phyloP scores from a whole-genome alignment of 2,113 vertebrate species.

The Dipodomys stephensi region DNA sequence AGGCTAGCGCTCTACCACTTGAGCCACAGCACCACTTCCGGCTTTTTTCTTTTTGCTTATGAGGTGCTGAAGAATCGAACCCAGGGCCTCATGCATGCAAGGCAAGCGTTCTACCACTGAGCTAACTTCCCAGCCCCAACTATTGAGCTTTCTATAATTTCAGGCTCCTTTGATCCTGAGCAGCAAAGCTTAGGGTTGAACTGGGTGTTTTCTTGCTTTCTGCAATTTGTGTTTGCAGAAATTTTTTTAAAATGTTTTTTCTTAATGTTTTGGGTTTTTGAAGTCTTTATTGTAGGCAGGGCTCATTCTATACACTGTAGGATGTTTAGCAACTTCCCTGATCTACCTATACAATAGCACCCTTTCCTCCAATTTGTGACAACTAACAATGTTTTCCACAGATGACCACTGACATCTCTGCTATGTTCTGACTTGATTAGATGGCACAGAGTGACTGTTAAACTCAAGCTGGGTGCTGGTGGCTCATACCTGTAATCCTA shows the following conservation, averaged over 20 bases:
- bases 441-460: background rate
- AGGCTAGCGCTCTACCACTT: too few species aligned
- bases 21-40: too few species aligned
- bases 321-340: background rate
- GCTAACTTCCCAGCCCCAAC: too few species aligned
- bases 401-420: constrained; percentile 19
- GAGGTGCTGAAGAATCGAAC: too few species aligned
- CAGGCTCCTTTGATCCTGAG: constrained; percentile 13
- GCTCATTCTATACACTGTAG: background rate
- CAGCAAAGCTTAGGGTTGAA: background rate
- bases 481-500: too few species aligned
- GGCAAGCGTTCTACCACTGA: too few species aligned
- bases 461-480: background rate
- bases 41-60: too few species aligned
- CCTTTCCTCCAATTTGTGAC: background rate
- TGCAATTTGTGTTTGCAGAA: background rate
- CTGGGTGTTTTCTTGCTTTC: background rate
- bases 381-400: background rate
- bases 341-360: background rate
- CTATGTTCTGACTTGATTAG: background rate
- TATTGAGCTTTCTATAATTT: background rate
- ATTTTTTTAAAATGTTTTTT: background rate
- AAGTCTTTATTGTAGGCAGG: constrained; percentile 14
- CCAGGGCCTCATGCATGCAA: too few species aligned
- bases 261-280: background rate